Conservation (phyloP, 2,888 invertebrate genomes). For the Acronicta aceris region DNA sequence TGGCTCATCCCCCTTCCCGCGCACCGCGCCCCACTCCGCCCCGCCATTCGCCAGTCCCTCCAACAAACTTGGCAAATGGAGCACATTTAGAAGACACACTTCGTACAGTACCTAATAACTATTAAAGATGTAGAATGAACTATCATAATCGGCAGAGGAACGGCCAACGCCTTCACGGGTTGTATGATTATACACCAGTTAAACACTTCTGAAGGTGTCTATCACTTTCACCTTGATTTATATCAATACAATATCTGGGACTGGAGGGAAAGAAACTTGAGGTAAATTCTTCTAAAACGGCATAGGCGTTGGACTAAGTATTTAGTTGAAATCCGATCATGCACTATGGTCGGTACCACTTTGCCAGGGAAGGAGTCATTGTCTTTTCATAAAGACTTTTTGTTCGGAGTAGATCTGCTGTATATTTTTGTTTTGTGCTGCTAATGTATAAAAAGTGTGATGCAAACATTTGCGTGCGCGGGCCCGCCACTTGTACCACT, state of each 20-base stretch:
- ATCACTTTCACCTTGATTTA: not conserved
- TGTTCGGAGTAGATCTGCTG: conserved; percentile 5
- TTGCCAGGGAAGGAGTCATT: too few relatives aligned
- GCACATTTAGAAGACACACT: conserved; percentile 1
- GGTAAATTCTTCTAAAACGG: too few relatives aligned
- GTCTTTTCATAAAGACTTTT: too few relatives aligned
- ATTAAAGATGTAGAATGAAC: not conserved
- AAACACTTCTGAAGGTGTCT: too few relatives aligned
- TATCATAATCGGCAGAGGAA: not conserved
- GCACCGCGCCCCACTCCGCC: not conserved
- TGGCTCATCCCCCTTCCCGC: conserved; percentile 10
- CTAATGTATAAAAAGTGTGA: conserved; percentile 60
- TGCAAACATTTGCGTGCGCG: conserved; percentile 50
- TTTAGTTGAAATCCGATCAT: too few relatives aligned
- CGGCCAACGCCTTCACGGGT: not conserved
- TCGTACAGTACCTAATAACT: not conserved
- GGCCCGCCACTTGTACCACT: conserved; percentile 20
- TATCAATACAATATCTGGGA: not conserved
- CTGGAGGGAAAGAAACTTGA: too few relatives aligned
- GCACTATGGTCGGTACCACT: too few relatives aligned
- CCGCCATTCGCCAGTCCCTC: conserved; percentile 1
- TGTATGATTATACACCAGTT: not conserved
- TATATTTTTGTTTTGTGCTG: not conserved
- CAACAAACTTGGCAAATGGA: not conserved
- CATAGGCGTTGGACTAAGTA: too few relatives aligned